These are phyloP conservation scores for Erpobdella octoculata DNA, from an alignment of 2,888 invertebrate genomes.

Conservation along the genomic window DNA sequence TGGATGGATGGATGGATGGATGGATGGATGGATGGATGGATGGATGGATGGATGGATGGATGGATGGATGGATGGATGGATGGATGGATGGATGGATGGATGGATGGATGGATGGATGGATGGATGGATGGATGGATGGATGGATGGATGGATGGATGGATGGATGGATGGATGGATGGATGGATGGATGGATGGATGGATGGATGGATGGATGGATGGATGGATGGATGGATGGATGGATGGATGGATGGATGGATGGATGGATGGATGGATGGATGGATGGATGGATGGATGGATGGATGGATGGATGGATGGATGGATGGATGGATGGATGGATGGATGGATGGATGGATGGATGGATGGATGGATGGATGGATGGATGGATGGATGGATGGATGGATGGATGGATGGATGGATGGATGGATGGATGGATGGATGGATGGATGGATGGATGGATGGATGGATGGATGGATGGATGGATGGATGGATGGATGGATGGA, in stretches of 20 bases:
- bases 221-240: constrained; percentile 17
- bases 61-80: constrained; percentile 17
- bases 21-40: constrained; percentile 17
- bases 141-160: constrained; percentile 4
- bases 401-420: constrained; percentile 15
- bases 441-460: constrained; percentile 12
- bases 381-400: constrained; percentile 12
- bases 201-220: constrained; percentile 15
- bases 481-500: too few species aligned
- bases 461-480: constrained; percentile 14
- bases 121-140: constrained; percentile 15
- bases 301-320: constrained; percentile 17
- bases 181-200: constrained; percentile 11
- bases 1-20: constrained; percentile 17
- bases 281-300: constrained; percentile 15
- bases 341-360: constrained; percentile 10
- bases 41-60: constrained; percentile 15
- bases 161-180: constrained; percentile 11
- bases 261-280: constrained; percentile 15
- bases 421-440: constrained; percentile 12
- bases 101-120: constrained; percentile 17
- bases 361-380: constrained; percentile 9
- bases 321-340: constrained; percentile 15
- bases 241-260: constrained; percentile 14
- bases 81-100: constrained; percentile 17